Evolutionary conservation across 2,888 invertebrate genomes (phyloP), one percentile per base, ranked within the genome.

Genomic region (Diloba caeruleocephala): DNA sequence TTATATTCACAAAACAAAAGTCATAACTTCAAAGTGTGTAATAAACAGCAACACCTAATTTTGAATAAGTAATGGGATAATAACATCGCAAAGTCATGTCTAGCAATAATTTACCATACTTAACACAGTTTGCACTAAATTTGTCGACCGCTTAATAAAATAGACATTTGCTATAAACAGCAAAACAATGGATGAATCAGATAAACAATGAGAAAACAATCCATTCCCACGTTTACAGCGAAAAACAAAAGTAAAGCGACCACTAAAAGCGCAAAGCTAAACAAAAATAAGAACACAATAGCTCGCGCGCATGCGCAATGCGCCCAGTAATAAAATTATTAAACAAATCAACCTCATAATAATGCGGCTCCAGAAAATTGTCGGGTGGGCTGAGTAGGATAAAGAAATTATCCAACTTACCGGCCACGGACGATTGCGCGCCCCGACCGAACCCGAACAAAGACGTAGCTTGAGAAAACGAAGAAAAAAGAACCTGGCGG

Each of bases 321-420:
- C 84, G 77, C 76, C 76, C 84, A 78, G 89, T 92, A 92, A 93
- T 93, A 92, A 92, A 92, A 93, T 92, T 92, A 93, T 92, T 93
- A 92, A 91, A 89, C 92, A 92, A 92, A 92, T 92, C 91, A 92
- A 92, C 84, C 84, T 89, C 90, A 89, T 92, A 91, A 92, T 92
- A 91, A 89, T 84, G 89, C 82, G 81, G 87, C 83, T 69, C 75
- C 87, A 90, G 90, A 90, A 92, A 92, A 93, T 93, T 92, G 90
- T 92, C 87, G 89, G 92, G 88, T 89, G 88, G 86, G 84, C 79
- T 77, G 73, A 77, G 80, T 79, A 76, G 90, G 88, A 92, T 92
- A 92, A 93, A 93, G 93, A 92, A 93, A 93, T 92, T 93, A 92
- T 92, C 90, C 90, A 86, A 87, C 85, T 90, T 89, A 89, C 89